Evolutionary conservation across 1,140 invertebrate species (phyloP), one percentile per base, ranked within the genome.

Genomic region (Drosophila leontia): DNA sequence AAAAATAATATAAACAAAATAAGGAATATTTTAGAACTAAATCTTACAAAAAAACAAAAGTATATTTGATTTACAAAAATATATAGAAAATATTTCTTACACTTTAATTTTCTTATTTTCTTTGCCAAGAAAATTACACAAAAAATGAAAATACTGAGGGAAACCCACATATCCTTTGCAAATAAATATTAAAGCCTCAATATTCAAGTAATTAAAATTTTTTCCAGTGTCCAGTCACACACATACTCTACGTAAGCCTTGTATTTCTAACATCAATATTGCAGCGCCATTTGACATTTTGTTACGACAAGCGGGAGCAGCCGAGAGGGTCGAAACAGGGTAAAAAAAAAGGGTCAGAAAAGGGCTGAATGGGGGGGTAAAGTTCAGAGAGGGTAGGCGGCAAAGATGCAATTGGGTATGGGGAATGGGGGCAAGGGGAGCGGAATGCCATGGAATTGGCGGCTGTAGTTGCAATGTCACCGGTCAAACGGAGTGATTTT

Each of bases 401-500:
- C 48, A 59, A 42, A n/a, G 48, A 51, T 26, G 57, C 23, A n/a
- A 15, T 29, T 4, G 26, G 26, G 5, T 19, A 26, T 29, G 26
- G 26, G 26, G 5, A 23, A 26, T 60, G 39, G 32, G 13, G 51
- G 35, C 19, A 41, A n/a, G 13, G 26, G 42, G 13, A 19, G 34
- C 12, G 34, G 13, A 37, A 39, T 15, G 53, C 44, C 41, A 15
- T 23, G 48, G 50, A 23, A 37, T 34, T 39, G 68, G 57, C 47
- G 34, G 51, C 19, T 37, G 51, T 39, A 62, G 69, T 59, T 42
- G 48, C 78, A 81, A 74, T 86, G 82, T 78, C 71, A 63, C 80
- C 80, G 83, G 83, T 86, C 83, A 86, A 87, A 87, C 83, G 80
- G 83, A 86, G 82, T 84, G 82, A 84, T 84, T 86, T 86, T 86